Percentiles rank a stretch among this genome's conserved stretches.
Conservation (phyloP, 1,140 invertebrate genomes). For the Cotesia chilonis region DNA sequence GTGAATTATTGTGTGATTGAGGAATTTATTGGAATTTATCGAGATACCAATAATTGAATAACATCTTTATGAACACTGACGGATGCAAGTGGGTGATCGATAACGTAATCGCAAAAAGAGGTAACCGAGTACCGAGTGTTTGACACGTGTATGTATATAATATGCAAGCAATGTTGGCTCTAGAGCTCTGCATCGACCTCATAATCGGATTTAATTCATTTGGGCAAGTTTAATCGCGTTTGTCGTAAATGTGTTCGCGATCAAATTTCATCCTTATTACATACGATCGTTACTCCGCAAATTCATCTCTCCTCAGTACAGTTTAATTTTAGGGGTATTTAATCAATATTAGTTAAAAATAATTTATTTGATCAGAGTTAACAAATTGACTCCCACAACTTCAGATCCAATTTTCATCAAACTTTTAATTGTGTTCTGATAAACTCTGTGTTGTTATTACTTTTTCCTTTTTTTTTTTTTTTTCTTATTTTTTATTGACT, state of each 20-base stretch:
- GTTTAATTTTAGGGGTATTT: neutral
- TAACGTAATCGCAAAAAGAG: too few relatives aligned
- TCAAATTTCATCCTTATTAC: conserved; percentile 25
- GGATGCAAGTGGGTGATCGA: conserved; percentile 1
- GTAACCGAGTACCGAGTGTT: too few relatives aligned
- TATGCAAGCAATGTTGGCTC: neutral
- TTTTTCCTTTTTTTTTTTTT: too few relatives aligned
- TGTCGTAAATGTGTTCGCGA: conserved; percentile 22
- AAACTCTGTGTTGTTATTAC: neutral
- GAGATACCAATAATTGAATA: neutral
- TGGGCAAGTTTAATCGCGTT: conserved; percentile 32
- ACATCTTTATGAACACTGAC: neutral
- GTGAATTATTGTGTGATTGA: too few relatives aligned
- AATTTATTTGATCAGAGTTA: neutral
- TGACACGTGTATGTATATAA: too few relatives aligned
- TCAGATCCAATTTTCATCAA: too few relatives aligned
- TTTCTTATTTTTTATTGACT: too few relatives aligned
- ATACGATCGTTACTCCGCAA: neutral
- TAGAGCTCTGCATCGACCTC: conserved; percentile 2
- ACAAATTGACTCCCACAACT: too few relatives aligned
- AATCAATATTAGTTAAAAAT: neutral
- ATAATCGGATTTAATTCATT: conserved; percentile 32
- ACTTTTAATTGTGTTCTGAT: neutral
- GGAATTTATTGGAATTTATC: conserved; percentile 7
- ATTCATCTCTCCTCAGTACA: neutral